Evolutionary conservation across 2,113 vertebrate genomes (phyloP), one percentile per base, ranked within the genome.

Genomic region (Chloropsis cyanopogon): DNA sequence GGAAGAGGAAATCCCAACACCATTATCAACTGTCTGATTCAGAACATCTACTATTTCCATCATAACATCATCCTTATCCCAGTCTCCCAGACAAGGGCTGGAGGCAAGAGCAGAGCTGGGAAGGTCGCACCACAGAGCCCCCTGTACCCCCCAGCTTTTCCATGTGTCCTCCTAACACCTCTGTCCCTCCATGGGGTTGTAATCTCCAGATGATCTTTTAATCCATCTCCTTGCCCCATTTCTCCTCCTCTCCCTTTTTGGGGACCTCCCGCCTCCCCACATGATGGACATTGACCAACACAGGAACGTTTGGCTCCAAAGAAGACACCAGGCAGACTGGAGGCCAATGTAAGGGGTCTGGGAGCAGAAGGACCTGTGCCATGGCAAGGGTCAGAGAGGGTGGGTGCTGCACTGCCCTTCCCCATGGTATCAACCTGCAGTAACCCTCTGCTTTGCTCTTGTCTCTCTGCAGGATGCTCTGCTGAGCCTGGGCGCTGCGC

Each of bases 401-500:
- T 49, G 31, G 11, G 21, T 63, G 56, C 31, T 0, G 0, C 41
- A 33, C 41, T n/a, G 44, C n/a, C 50, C 44, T 28, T 64, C 35
- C 18, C 18, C 6, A 7, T 9, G 37, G 29, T 12, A 5, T 41
- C 1, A 2, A n/a, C 6, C 37, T 18, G 9, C 28, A 8, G 25
- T 31, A 13, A 89, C 8, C 7, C 56, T 12, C 31, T 46, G 19
- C 10, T 25, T 23, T 57, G 20, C 65, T 57, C 14, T 44, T 84
- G 35, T 50, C 26, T 83, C 91, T 95, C 92, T 97, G 31, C 97
- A 99, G 98, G 98, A 99, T 91, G 98, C 98, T 61, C 95, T 99
- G 96, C 98, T 99, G 97, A 98, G 92, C 93, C 97, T 99, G 79
- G 98, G 98, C 5, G 98, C 98, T 1, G 98, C 97, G 9, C 97